A percentile compares a stretch with the other conserved stretches of the same genome.
Evolutionary conservation across 1,140 invertebrate species (phyloP).

Genomic region (Gryllus bimaculatus): DNA sequence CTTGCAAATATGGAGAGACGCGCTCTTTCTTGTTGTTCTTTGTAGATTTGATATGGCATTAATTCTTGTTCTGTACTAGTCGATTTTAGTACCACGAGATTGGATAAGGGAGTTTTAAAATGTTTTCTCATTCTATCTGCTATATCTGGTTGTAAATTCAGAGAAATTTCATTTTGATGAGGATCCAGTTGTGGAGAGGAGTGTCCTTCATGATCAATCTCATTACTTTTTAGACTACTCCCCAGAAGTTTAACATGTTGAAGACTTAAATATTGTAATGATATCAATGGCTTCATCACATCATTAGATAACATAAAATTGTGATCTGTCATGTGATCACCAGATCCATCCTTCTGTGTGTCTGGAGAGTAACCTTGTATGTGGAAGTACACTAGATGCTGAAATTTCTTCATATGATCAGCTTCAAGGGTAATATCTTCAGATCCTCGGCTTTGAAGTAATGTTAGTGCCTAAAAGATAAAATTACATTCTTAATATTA

Average conservation of each 20-base stretch:
- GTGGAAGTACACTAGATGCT: constrained; percentile 11
- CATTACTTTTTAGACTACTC: not conserved
- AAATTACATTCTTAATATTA: not conserved
- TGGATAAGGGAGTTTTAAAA: not conserved
- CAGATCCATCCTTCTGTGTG: not conserved
- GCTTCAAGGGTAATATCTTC: constrained; percentile 18
- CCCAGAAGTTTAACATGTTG: constrained; percentile 15
- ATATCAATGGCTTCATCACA: not conserved
- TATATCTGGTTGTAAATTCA: not conserved
- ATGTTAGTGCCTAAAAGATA: constrained; percentile 13
- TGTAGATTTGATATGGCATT: constrained; percentile 52
- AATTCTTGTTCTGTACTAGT: not conserved
- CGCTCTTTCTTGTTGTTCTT: constrained; percentile 39
- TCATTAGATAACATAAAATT: constrained; percentile 11
- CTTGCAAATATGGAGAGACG: constrained; percentile 43
- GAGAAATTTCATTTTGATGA: not conserved
- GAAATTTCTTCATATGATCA: constrained; percentile 10
- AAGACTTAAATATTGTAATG: constrained; percentile 16
- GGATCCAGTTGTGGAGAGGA: not conserved
- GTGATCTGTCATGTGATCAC: not conserved
- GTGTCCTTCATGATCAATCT: not conserved
- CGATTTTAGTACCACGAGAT: not conserved
- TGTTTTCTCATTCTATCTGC: not conserved
- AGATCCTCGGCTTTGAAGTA: constrained; percentile 17
- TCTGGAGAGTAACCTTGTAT: constrained; percentile 15